These are phyloP conservation scores for Tigriopus californicus DNA, from an alignment of 2,888 invertebrate genomes.

Conservation along the genomic window DNA sequence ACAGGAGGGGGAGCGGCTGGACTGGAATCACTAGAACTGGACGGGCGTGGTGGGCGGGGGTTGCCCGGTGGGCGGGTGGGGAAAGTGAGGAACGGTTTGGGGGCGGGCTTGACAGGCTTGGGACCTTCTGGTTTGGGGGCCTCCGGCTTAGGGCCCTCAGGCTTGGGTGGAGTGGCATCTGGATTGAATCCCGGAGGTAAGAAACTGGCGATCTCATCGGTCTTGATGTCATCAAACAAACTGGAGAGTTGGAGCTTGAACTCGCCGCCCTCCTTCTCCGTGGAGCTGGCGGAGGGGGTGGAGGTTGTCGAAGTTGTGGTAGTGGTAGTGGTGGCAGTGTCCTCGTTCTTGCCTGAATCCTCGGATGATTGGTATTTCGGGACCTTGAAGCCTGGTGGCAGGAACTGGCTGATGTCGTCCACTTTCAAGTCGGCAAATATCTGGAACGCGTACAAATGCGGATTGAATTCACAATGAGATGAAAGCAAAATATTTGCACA, in stretches of 20 bases:
- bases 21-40: background rate
- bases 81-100: background rate
- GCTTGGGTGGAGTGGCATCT: slow-evolving; percentile 60
- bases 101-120: no score
- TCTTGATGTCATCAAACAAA: slow-evolving; percentile 35
- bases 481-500: no score
- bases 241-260: slow-evolving; percentile 30
- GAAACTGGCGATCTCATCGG: slow-evolving; percentile 32
- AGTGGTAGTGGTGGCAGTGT: slow-evolving; percentile 18
- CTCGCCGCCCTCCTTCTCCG: slow-evolving; percentile 48
- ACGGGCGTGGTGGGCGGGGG: background rate
- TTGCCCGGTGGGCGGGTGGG: background rate
- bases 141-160: background rate
- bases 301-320: slow-evolving; percentile 26
- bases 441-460: background rate
- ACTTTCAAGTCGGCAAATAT: slow-evolving; percentile 21
- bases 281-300: slow-evolving; percentile 45
- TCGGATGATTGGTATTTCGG: slow-evolving; percentile 1
- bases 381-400: slow-evolving; percentile 35
- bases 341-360: no score
- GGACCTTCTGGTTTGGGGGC: background rate
- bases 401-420: slow-evolving; percentile 38
- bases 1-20: background rate
- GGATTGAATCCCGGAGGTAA: slow-evolving; percentile 44
- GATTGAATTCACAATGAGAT: no score